Evolutionary conservation across 2,888 invertebrate genomes (phyloP).

Genomic region (Sinohyriopsis cumingii): DNA sequence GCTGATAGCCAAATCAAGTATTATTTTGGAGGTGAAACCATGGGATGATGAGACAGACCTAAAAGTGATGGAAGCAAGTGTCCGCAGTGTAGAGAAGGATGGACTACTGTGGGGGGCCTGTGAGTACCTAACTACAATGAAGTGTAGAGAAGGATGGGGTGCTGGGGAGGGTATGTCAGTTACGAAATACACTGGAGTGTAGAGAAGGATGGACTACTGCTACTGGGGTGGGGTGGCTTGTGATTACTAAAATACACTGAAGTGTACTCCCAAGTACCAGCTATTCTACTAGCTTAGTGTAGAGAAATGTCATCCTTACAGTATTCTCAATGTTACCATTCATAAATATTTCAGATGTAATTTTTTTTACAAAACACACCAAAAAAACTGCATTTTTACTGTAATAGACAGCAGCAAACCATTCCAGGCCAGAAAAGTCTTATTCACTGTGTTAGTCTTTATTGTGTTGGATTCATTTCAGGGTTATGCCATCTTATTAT

Average conservation of each 20-base stretch:
- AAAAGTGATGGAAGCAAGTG: constrained; percentile 86
- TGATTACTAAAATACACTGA: constrained; percentile 67
- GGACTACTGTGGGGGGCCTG: constrained; percentile 96
- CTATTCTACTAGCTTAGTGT: too few species aligned
- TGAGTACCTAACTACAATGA: constrained; percentile 67
- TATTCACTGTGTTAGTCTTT: too few species aligned
- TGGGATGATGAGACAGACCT: constrained; percentile 99
- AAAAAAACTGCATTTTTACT: too few species aligned
- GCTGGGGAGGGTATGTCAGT: constrained; percentile 92
- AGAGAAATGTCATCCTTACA: too few species aligned
- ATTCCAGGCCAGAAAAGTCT: too few species aligned
- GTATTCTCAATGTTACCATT: too few species aligned
- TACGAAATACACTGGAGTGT: constrained; percentile 74
- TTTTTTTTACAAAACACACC: too few species aligned
- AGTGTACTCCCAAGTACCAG: too few species aligned
- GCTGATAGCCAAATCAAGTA: constrained; percentile 95
- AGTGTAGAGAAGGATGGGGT: constrained; percentile 84
- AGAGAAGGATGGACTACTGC: constrained; percentile 89
- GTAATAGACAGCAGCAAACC: too few species aligned
- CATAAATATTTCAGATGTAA: too few species aligned
- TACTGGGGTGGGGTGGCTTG: constrained; percentile 86
- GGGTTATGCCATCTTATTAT: too few species aligned
- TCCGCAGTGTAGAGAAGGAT: constrained; percentile 89
- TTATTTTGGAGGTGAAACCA: constrained; percentile 95
- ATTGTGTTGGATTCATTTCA: too few species aligned